Percentiles rank a stretch among this genome's conserved stretches.
Conservation (phyloP, 30 jellyfish, hydroid and myxozoan species). For the Hydractinia echinata region DNA sequence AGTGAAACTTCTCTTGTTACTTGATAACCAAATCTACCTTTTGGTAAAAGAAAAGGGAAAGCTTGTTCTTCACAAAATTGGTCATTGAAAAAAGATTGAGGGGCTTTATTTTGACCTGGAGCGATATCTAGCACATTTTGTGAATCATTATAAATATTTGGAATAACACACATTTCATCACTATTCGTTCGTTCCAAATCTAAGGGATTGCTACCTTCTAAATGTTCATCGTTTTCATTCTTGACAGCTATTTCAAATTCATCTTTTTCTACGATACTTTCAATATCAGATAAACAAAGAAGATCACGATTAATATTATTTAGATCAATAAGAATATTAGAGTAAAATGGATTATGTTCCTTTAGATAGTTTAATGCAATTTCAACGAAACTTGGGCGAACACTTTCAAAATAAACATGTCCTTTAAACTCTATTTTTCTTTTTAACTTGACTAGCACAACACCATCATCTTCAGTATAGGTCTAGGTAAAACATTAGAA, state of each 20-base stretch:
- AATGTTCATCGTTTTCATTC: background rate
- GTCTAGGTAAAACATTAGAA: background rate
- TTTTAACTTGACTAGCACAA: background rate
- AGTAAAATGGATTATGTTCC: background rate
- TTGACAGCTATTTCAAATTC: background rate
- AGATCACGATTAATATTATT: background rate
- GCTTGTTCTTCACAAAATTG: slow-evolving; percentile 4
- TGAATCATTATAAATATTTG: background rate
- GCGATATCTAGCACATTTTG: background rate
- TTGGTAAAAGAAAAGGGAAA: slow-evolving; percentile 1
- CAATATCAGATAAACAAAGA: background rate
- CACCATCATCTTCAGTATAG: background rate
- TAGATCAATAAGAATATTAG: background rate
- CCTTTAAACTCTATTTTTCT: background rate
- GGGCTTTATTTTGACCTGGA: slow-evolving; percentile 12
- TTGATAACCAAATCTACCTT: slow-evolving; percentile 11
- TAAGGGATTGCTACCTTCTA: background rate
- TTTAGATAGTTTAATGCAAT: background rate
- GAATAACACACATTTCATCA: slow-evolving; percentile 6
- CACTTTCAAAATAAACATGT: background rate
- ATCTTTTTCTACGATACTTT: background rate
- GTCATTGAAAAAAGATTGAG: background rate
- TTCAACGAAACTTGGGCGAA: background rate
- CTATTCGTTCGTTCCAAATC: background rate
- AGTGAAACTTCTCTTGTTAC: background rate